These are phyloP conservation scores for Drosophila kanekoi DNA, from an alignment of 2,888 invertebrate genomes.

Conservation along the genomic window DNA sequence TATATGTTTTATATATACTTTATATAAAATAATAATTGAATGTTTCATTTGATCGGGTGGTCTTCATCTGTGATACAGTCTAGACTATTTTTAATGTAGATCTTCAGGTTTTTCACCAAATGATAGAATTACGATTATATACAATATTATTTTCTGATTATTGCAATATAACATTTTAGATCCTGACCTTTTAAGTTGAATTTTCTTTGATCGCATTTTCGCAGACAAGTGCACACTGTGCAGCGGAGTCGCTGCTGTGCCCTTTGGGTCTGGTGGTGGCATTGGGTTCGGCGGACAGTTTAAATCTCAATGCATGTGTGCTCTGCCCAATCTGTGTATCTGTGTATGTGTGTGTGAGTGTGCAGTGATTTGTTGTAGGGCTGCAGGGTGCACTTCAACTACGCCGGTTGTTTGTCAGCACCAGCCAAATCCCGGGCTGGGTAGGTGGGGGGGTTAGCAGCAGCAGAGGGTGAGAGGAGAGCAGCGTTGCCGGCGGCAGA, in stretches of 20 bases:
- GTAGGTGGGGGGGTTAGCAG: background rate
- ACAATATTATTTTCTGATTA: no score
- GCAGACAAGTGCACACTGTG: conserved; percentile 43
- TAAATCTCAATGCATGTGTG: conserved; percentile 22
- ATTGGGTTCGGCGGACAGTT: conserved; percentile 41
- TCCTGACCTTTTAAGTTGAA: no score
- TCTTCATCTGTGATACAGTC: no score
- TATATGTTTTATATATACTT: no score
- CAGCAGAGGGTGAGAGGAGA: background rate
- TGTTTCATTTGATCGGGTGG: no score
- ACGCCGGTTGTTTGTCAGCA: conserved; percentile 65
- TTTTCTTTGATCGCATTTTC: background rate
- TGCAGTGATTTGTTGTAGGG: conserved; percentile 52
- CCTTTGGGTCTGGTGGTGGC: conserved; percentile 49
- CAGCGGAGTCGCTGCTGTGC: conserved; percentile 10
- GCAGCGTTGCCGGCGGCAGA: conserved; percentile 8
- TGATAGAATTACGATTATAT: no score
- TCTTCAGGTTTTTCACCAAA: no score
- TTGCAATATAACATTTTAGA: no score
- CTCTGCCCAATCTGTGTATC: background rate
- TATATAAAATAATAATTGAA: no score
- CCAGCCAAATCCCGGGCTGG: conserved; percentile 30
- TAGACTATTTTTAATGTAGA: no score
- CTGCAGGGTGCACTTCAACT: conserved; percentile 74
- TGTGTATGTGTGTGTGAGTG: conserved; percentile 17